Evolutionary conservation across 2,113 vertebrate genomes (phyloP).

Genomic region (Herpailurus yagouaroundi): DNA sequence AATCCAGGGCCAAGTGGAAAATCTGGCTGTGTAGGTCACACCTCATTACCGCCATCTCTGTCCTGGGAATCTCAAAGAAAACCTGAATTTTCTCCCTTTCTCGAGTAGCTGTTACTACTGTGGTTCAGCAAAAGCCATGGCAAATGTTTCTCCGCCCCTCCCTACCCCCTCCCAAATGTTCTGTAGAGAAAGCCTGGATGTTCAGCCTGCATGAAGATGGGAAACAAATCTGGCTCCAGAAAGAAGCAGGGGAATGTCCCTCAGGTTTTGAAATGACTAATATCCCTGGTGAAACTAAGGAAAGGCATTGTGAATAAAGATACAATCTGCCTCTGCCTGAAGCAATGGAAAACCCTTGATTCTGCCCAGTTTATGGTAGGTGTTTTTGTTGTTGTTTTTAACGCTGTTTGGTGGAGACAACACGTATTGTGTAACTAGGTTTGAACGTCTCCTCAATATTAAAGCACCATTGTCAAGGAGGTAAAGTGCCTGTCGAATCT

Average conservation of each 20-base stretch:
- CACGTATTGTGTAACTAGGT: not conserved
- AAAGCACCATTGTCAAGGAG: not conserved
- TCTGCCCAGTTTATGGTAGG: not conserved
- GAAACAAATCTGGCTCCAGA: not conserved
- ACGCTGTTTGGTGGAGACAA: not conserved
- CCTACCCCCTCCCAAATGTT: no score
- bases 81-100: not conserved
- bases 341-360: not conserved
- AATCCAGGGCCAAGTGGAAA: not conserved
- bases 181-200: not conserved
- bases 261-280: not conserved
- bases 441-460: not conserved
- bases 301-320: not conserved
- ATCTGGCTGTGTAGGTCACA: not conserved
- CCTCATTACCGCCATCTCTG: not conserved
- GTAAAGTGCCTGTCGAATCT: not conserved
- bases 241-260: not conserved
- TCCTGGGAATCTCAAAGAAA: not conserved
- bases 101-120: not conserved
- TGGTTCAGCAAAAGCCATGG: accelerated
- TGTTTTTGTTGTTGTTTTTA: not conserved
- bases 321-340: not conserved
- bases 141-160: no score
- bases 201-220: not conserved
- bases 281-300: not conserved